Base-by-base conservation (phyloP, 2,113 vertebrate genomes). In the Xenopus laevis region DNA sequence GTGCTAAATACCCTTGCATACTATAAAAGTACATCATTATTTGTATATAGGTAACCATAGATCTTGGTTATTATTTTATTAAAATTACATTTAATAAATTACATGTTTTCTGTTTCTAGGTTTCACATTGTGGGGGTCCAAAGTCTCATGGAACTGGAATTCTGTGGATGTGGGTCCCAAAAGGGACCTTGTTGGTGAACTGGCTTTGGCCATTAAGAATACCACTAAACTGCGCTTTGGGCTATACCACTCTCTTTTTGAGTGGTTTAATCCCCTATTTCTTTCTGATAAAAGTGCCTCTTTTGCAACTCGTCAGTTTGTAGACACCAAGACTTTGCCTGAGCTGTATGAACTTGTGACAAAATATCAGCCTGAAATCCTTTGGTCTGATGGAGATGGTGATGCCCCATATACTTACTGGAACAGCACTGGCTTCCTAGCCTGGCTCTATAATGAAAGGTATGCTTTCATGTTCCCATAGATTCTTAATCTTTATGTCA, bases 401-500 rank as follows among this genome's bases (percentile, higher is more conserved):
- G 17, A 90, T 2, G 97, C 94, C 0, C 94, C 97, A 0, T 91
- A 93, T 57, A 47, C 45, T 27, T 99, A 98, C 84, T 99, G 97
- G 97, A 98, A 98, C 81, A 98, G 95, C 85, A 98, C 97, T 0
- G 93, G 86, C 2, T 99, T 99, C 84, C 82, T 99, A 47, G 94
- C 96, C 57, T 99, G 97, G 97, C 91, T 99, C 10, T 99, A 98
- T 69, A 99, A 98, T 46, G 92, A 98, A 33, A 99, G 97, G 96
- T 95, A 81, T n/a, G 74, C 5, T 60, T 9, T 50, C 10, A 13
- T 50, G 6, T 40, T 40, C 33, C 8, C 8, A 40, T 40, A 4
- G 33, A 40, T 40, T 40, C 33, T 53, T 53, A 17, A 15, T 53
- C 50, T 9, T 53, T 53, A 17, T 17, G 1, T 7, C 33, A 40